A percentile compares a stretch with the other conserved stretches of the same genome.
These are phyloP conservation scores for Lepidurus couesii DNA, from an alignment of 1,140 invertebrate species.

Conservation along the genomic window DNA sequence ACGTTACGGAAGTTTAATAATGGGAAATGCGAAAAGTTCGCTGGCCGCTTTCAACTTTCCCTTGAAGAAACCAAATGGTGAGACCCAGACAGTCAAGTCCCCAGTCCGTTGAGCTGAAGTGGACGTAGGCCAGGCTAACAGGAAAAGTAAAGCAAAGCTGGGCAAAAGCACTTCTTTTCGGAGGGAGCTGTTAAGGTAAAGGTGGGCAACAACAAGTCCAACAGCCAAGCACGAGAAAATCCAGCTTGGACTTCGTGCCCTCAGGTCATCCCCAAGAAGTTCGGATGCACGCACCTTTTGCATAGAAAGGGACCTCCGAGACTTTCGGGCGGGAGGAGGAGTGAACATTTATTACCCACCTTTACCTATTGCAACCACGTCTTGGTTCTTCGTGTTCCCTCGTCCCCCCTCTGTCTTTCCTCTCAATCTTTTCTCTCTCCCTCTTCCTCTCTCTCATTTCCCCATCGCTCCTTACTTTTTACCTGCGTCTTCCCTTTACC, in stretches of 20 bases:
- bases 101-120: neutral
- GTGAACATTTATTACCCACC: conserved; percentile 18
- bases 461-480: neutral
- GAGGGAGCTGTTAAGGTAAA: neutral
- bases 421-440: neutral
- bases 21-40: no score
- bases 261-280: neutral
- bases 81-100: neutral
- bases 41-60: neutral
- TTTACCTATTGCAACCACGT: neutral
- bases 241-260: neutral
- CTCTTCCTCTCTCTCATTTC: neutral
- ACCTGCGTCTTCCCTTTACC: neutral
- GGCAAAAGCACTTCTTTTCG: neutral
- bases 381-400: conserved; percentile 4
- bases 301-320: neutral
- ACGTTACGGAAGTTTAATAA: no score
- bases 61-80: neutral
- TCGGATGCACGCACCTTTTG: neutral
- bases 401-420: neutral
- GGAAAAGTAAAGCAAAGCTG: neutral
- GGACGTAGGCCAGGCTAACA: neutral
- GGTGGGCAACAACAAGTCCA: neutral
- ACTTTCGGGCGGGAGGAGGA: neutral
- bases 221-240: neutral